These are phyloP conservation scores for Nephila pilipes DNA, from an alignment of 1,140 invertebrate species.

Conservation along the genomic window DNA sequence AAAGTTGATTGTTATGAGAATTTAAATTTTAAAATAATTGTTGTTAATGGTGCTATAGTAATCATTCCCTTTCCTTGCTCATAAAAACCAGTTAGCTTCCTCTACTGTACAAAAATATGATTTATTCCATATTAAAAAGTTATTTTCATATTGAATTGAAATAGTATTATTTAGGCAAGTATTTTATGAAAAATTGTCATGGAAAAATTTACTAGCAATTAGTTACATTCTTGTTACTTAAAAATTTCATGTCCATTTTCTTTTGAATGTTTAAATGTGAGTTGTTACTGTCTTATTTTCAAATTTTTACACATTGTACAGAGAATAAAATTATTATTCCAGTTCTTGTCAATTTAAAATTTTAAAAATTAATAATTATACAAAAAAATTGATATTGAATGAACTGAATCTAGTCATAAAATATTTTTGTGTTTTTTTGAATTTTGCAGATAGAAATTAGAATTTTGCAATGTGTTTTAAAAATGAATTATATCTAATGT, in stretches of 20 bases:
- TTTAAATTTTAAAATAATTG: neutral
- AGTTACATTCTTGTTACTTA: neutral
- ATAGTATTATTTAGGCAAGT: neutral
- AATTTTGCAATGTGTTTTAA: neutral
- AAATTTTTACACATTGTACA: neutral
- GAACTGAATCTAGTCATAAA: neutral
- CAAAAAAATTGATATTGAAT: neutral
- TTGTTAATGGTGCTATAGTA: neutral
- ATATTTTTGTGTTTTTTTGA: neutral
- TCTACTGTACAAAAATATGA: neutral
- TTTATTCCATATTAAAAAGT: neutral
- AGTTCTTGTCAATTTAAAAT: neutral
- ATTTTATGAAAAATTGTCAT: neutral
- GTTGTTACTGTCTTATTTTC: neutral
- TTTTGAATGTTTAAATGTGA: neutral
- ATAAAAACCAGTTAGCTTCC: neutral
- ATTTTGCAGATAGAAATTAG: neutral
- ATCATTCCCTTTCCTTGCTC: neutral
- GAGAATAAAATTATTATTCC: neutral
- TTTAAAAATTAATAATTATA: neutral
- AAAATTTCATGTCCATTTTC: neutral
- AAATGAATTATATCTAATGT: neutral
- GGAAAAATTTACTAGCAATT: too few relatives aligned
- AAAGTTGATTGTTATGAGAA: neutral
- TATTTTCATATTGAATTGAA: neutral